Evolutionary conservation across 2,113 vertebrate species (phyloP).

Genomic region (Notechis scutatus): DNA sequence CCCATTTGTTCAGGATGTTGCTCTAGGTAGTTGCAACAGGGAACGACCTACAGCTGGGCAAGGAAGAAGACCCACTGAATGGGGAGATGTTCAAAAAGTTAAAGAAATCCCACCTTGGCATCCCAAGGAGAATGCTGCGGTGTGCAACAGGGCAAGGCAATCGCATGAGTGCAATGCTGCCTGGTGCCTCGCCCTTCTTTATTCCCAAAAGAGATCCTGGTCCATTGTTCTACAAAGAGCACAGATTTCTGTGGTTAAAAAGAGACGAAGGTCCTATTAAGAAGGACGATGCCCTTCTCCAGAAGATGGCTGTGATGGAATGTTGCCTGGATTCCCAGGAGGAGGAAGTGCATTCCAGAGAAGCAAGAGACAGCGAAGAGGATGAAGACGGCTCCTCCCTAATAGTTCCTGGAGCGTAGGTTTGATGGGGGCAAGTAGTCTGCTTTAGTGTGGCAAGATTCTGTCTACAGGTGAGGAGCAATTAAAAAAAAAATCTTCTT

Average conservation of each 20-base stretch:
- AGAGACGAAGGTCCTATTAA: background rate
- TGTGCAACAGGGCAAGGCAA: background rate
- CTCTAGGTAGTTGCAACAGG: background rate
- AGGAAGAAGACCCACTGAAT: background rate
- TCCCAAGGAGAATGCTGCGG: background rate
- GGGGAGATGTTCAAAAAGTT: background rate
- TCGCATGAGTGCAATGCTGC: too few relatives aligned
- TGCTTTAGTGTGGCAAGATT: background rate
- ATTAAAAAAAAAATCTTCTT: background rate
- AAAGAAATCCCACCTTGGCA: background rate
- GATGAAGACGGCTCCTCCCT: too few relatives aligned
- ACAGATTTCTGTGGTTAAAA: background rate
- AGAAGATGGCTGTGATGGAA: background rate
- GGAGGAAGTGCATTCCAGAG: background rate
- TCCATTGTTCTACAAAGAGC: background rate
- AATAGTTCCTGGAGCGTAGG: background rate
- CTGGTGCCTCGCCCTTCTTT: background rate
- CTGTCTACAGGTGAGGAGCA: background rate
- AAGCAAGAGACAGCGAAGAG: too few relatives aligned
- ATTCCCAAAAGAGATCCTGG: background rate
- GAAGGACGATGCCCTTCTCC: background rate
- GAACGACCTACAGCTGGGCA: background rate
- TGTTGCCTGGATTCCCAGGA: background rate
- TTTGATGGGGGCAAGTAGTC: background rate
- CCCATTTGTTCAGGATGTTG: background rate